Percentiles rank a stretch among this genome's conserved stretches.
Evolutionary conservation across 1,140 invertebrate species (phyloP).

Genomic region (Drosophila seguyi): DNA sequence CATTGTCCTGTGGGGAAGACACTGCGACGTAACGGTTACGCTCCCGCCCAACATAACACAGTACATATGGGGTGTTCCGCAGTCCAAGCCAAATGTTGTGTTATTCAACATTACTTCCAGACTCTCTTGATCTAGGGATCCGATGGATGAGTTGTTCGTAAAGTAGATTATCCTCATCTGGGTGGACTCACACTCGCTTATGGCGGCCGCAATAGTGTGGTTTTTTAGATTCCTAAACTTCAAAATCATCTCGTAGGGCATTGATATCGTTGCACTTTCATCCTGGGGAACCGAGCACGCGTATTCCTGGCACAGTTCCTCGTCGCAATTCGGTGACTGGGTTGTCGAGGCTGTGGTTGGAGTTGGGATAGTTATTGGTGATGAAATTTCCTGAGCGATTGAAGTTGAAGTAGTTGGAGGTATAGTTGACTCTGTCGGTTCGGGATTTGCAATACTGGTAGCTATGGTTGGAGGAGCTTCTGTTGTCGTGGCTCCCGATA

Average conservation of each 20-base stretch:
- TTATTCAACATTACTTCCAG: background rate
- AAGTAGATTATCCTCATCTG: constrained; percentile 43
- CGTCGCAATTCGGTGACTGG: background rate
- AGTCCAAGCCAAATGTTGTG: constrained; percentile 12
- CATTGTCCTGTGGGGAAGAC: constrained; percentile 42
- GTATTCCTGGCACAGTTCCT: constrained; percentile 4
- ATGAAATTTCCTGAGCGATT: no score
- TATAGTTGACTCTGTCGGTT: background rate
- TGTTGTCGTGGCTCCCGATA: background rate
- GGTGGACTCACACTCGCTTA: constrained; percentile 16
- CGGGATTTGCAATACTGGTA: background rate
- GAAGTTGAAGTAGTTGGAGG: background rate
- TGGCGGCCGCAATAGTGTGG: background rate
- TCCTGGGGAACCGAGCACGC: background rate
- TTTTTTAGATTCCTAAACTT: background rate
- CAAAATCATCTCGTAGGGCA: constrained; percentile 18
- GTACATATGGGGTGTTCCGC: constrained; percentile 36
- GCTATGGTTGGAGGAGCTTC: background rate
- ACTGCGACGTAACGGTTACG: constrained; percentile 30
- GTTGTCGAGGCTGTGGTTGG: constrained; percentile 5
- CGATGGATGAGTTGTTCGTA: background rate
- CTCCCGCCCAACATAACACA: constrained; percentile 32
- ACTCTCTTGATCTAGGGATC: background rate
- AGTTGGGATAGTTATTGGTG: background rate
- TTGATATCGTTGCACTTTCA: background rate